Conservation (phyloP, 2,113 vertebrate species). For the Cynopterus brachyotis region DNA sequence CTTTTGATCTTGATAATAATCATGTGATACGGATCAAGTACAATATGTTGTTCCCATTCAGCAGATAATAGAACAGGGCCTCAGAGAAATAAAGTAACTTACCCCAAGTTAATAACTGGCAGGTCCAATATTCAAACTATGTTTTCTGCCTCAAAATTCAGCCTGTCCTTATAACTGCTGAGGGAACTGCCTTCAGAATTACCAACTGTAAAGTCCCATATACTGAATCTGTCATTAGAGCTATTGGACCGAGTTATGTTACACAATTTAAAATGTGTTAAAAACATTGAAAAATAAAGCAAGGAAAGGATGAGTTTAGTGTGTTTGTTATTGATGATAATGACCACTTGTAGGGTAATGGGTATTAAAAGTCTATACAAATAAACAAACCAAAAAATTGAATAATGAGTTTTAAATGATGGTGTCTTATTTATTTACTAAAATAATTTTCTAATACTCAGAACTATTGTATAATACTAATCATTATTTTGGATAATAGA, state of each 20-base stretch:
- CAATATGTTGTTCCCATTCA: not conserved
- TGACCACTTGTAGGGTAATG: not conserved
- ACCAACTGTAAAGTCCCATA: not conserved
- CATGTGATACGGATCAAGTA: not conserved
- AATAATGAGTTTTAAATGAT: constrained; percentile 22
- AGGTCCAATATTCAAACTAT: not conserved
- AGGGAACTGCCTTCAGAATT: not conserved
- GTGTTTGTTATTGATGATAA: not conserved
- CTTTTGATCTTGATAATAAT: not conserved
- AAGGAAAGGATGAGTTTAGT: constrained; percentile 13
- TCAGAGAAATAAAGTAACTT: not conserved
- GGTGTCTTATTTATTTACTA: not conserved
- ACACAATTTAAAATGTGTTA: constrained; percentile 30
- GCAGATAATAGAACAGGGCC: not conserved
- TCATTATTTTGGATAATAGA: constrained; percentile 11
- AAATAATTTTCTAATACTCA: constrained; percentile 27
- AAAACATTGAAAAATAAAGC: constrained; percentile 37
- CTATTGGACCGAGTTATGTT: not conserved
- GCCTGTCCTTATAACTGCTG: not conserved
- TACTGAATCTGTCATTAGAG: not conserved
- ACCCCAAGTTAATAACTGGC: not conserved
- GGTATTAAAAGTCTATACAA: constrained; percentile 25
- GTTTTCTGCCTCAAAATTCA: not conserved
- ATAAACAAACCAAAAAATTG: not conserved
- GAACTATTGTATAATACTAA: not conserved